These are phyloP conservation scores for Percopsis transmontana DNA, from an alignment of 2,113 vertebrate genomes.

Conservation along the genomic window DNA sequence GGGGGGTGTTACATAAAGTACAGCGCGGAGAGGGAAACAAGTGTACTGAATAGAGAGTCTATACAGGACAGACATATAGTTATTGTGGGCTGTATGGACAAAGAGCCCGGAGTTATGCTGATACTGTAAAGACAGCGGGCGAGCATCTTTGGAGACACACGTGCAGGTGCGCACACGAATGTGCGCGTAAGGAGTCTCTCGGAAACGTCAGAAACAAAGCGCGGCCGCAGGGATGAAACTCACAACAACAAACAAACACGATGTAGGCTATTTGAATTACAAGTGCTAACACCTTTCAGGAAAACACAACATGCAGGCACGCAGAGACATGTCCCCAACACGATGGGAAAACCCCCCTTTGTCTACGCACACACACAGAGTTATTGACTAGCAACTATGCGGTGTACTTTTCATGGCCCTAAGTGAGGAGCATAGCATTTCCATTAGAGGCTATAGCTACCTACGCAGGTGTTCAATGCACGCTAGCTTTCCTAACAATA, in stretches of 20 bases:
- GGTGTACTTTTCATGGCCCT: not conserved
- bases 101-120: not conserved
- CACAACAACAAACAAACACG: not conserved
- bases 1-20: slow-evolving; percentile 12
- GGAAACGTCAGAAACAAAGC: not conserved
- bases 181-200: not conserved
- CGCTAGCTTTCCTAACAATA: no score
- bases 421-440: not conserved
- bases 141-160: not conserved
- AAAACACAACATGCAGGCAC: not conserved
- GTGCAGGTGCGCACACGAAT: not conserved
- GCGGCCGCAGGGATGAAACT: not conserved
- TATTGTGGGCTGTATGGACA: not conserved
- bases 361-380: slow-evolving; percentile 19
- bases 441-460: not conserved
- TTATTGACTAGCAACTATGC: not conserved
- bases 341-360: not conserved
- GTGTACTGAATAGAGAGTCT: not conserved
- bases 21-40: not conserved
- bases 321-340: not conserved
- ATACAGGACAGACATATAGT: not conserved
- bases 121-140: not conserved
- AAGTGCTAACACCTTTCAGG: not conserved
- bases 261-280: not conserved
- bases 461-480: not conserved